A percentile compares a stretch with the other conserved stretches of the same genome.
Evolutionary conservation across 2,888 invertebrate species (phyloP).

Genomic region (Zaprionus bogoriensis): DNA sequence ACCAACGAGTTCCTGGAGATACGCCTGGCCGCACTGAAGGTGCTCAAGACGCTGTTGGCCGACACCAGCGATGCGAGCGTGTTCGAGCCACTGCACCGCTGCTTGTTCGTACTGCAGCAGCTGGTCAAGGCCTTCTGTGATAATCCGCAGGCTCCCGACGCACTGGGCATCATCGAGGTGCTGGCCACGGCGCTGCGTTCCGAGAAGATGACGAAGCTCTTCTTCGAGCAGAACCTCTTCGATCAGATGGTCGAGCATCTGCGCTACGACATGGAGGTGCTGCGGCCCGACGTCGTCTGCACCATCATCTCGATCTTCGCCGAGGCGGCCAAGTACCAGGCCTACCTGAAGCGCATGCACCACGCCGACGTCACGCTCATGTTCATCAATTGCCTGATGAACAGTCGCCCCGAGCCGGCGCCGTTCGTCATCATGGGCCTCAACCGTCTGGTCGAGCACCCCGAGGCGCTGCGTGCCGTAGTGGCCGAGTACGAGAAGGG

Average conservation of each 20-base stretch:
- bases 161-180: conserved; percentile 65
- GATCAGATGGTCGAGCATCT: conserved; percentile 64
- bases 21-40: conserved; percentile 62
- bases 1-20: conserved; percentile 70
- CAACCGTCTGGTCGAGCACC: conserved; percentile 63
- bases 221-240: conserved; percentile 77
- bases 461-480: conserved; percentile 57
- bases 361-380: conserved; percentile 53
- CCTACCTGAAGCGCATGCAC: conserved; percentile 61
- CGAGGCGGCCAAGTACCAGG: conserved; percentile 66
- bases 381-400: conserved; percentile 64
- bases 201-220: conserved; percentile 69
- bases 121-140: conserved; percentile 65
- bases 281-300: conserved; percentile 47
- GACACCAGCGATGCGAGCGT: conserved; percentile 57
- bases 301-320: conserved; percentile 66
- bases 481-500: conserved; percentile 50
- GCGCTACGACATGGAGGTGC: conserved; percentile 18
- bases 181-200: conserved; percentile 70
- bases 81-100: conserved; percentile 51
- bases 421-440: conserved; percentile 65
- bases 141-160: conserved; percentile 44
- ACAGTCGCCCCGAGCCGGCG: conserved; percentile 43
- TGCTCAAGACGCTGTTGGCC: conserved; percentile 61
- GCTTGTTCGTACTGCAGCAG: conserved; percentile 63